phyloP scores from a whole-genome alignment of 2,113 vertebrate species.

The Pseudorhombus dupliciocellatus region DNA sequence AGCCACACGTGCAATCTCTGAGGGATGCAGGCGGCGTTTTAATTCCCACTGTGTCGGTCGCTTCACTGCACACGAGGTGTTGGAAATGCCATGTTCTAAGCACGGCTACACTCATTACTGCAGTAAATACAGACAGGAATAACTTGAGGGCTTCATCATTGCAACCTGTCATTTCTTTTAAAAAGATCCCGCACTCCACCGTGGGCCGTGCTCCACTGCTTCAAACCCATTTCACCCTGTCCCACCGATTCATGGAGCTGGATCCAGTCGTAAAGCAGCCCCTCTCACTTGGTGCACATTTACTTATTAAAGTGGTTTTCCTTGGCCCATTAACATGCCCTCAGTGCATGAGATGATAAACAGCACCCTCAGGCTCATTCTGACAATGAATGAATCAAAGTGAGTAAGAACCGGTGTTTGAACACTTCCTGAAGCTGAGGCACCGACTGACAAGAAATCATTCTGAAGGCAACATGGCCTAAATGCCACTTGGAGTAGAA shows the following conservation, averaged over 20 bases:
- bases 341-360: constrained; percentile 57
- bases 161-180: constrained; percentile 54
- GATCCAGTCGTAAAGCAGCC: constrained; percentile 42
- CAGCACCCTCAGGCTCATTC: constrained; percentile 39
- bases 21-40: neutral
- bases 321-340: constrained; percentile 54
- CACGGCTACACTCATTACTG: constrained; percentile 39
- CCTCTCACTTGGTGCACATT: constrained; percentile 49
- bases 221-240: constrained; percentile 56
- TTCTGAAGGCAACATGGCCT: constrained; percentile 37
- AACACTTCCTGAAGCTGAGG: constrained; percentile 35
- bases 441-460: constrained; percentile 41
- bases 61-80: constrained; percentile 18
- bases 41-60: neutral
- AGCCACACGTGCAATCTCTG: constrained; percentile 37
- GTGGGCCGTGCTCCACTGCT: constrained; percentile 26
- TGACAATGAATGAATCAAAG: constrained; percentile 49
- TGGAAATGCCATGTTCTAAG: constrained; percentile 33
- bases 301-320: constrained; percentile 61
- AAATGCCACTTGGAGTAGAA: constrained; percentile 44
- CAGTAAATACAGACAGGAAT: constrained; percentile 34
- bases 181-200: constrained; percentile 58
- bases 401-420: constrained; percentile 54
- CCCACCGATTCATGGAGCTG: constrained; percentile 52
- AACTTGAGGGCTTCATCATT: constrained; percentile 47